Base-by-base conservation (phyloP, 2,797 vertebrate species). In the Schizothorax lantsangensis region DNA sequence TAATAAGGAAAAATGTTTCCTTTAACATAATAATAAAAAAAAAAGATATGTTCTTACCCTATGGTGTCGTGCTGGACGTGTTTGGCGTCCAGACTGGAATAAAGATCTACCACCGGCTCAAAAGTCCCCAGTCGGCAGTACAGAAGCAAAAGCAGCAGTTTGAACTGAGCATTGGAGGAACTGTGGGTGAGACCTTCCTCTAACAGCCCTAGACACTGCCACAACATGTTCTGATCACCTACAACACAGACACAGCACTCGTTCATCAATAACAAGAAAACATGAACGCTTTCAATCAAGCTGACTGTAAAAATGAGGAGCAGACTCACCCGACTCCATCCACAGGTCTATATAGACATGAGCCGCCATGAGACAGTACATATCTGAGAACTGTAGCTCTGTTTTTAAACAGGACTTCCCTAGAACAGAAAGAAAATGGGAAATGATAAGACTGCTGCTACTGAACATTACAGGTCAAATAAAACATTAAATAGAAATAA, bases 61-160 rank as follows among this genome's bases (percentile, higher is more conserved):
- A 99, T 99, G 91, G 98, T 99, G 94, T 99, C 98, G 19, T 99
- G 98, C 92, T 99, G 98, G 49, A 99, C 96, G 49, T 99, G 98
- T 88, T 99, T 99, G 83, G 98, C 98, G 11, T 99, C 98, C 7
- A 99, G 96, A 93, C 98, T 98, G 92, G 97, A 95, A 90, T 99
- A 99, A 1, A 99, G 97, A 91, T 99, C 98, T 87, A 97, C 97
- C 1, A 98, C 97, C 0, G 98, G 98, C 92, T 98, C 97, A 12
- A 99, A 99, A 8, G 98, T 97, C 83, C 98, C 98, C 75, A 99
- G 94, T 83, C 92, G 93, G 92, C 98, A 99, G 95, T 97, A 99
- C 91, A 99, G 96, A 72, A 97, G 97, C 92, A 99, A 96, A 82
- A 99, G 96, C 93, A 99, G 97, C 94, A 99, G 93, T 92, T 99